These are phyloP conservation scores for Macquaria australasica DNA, from an alignment of 2,113 vertebrate species.

Conservation along the genomic window DNA sequence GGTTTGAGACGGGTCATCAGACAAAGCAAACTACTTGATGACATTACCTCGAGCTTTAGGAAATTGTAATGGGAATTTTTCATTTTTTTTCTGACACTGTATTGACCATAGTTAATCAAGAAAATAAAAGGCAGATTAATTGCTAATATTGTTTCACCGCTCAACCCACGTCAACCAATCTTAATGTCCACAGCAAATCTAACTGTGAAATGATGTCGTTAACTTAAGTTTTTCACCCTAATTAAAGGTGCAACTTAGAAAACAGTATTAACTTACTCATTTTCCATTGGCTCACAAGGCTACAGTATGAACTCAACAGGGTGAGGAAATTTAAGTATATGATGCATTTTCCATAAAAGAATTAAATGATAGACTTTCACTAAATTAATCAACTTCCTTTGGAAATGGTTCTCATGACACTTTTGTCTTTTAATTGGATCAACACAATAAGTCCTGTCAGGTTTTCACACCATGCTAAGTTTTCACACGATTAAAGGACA, in stretches of 20 bases:
- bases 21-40: neutral
- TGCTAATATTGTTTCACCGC: no score
- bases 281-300: neutral
- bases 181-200: neutral
- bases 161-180: neutral
- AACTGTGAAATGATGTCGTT: neutral
- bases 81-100: neutral
- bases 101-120: neutral
- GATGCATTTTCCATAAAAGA: neutral
- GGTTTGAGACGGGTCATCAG: neutral
- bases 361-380: neutral
- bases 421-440: neutral
- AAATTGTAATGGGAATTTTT: neutral
- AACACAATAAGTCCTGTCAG: neutral
- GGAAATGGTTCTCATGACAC: neutral
- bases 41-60: neutral
- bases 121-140: neutral
- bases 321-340: neutral
- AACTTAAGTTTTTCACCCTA: neutral
- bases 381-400: neutral
- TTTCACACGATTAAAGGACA: neutral
- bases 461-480: no score
- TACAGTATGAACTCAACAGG: neutral
- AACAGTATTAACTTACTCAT: neutral
- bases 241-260: neutral